A percentile compares a stretch with the other conserved stretches of the same genome.
phyloP scores from a whole-genome alignment of 2,797 vertebrate species.

The Neosilurus mollespiculum region DNA sequence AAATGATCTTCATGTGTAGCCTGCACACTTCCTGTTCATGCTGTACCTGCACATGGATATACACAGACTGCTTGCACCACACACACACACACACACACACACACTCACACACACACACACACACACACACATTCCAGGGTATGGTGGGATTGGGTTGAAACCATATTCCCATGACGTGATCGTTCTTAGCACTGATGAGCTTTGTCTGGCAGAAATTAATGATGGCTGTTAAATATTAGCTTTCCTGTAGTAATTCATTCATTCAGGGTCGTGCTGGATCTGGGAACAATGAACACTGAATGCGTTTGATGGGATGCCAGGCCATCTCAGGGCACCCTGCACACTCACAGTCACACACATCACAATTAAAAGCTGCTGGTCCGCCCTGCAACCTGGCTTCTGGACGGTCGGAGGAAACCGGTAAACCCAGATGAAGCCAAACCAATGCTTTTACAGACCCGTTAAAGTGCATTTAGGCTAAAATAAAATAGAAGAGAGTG shows the following conservation, averaged over 20 bases:
- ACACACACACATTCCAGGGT: background rate
- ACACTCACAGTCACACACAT: background rate
- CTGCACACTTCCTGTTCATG: slow-evolving; percentile 14
- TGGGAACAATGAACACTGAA: background rate
- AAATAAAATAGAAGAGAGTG: slow-evolving; percentile 19
- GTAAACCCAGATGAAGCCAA: slow-evolving; percentile 1
- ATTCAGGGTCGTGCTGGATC: background rate
- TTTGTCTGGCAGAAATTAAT: slow-evolving; percentile 27
- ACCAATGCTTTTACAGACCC: background rate
- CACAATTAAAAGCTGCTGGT: background rate
- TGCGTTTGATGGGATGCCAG: background rate
- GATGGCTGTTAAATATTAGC: slow-evolving; percentile 9
- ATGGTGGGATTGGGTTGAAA: background rate
- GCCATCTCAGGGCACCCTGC: background rate
- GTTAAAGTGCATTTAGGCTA: background rate
- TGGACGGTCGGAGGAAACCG: background rate
- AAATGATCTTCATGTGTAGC: slow-evolving; percentile 57
- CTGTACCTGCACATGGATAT: slow-evolving; percentile 22
- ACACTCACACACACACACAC: slow-evolving; percentile 16
- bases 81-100: background rate
- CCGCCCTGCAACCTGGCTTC: background rate
- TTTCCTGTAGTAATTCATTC: background rate
- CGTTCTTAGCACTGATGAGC: slow-evolving; percentile 19
- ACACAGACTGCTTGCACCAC: slow-evolving; percentile 32
- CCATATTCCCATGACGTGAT: slow-evolving; percentile 18